These are phyloP conservation scores for Pyrgus malvae DNA, from an alignment of 2,888 invertebrate genomes.

Conservation along the genomic window DNA sequence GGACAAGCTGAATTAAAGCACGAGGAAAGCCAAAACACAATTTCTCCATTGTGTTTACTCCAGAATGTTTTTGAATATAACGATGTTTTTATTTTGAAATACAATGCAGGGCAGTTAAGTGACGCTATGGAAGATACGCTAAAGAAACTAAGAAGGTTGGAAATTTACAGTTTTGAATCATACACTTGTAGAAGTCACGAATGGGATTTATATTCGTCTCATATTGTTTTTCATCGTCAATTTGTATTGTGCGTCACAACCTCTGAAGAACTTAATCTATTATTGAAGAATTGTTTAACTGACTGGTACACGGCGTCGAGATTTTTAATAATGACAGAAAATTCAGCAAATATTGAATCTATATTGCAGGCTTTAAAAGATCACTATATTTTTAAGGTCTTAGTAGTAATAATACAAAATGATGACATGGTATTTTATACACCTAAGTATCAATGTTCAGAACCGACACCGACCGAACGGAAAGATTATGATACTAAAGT, in stretches of 20 bases:
- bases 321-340: constrained; percentile 10
- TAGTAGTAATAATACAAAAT: background rate
- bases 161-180: background rate
- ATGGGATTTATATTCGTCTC: background rate
- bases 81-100: constrained; percentile 1
- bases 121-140: background rate
- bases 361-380: background rate
- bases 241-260: background rate
- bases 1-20: background rate
- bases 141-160: background rate
- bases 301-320: background rate
- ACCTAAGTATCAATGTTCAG: background rate
- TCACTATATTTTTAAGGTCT: background rate
- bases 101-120: background rate
- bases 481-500: background rate
- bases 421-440: background rate
- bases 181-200: background rate
- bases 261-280: background rate
- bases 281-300: background rate
- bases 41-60: background rate
- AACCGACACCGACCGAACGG: no score
- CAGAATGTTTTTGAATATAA: background rate
- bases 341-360: background rate
- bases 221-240: background rate
- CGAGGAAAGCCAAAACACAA: background rate